These are phyloP conservation scores for Periparus ater DNA, from an alignment of 2,797 vertebrate species.

Conservation along the genomic window DNA sequence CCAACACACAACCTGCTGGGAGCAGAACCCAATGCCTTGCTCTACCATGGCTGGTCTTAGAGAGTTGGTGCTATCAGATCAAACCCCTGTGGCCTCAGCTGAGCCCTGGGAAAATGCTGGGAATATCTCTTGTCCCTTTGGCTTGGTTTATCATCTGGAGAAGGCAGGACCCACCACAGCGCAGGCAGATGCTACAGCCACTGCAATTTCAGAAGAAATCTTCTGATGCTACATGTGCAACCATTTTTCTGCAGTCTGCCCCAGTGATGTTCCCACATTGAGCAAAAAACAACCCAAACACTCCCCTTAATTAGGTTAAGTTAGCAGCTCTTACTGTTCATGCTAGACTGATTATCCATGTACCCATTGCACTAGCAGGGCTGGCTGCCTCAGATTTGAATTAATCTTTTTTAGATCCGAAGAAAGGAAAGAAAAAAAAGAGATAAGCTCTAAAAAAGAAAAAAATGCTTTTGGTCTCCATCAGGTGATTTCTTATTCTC, in stretches of 20 bases:
- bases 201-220: background rate
- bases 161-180: background rate
- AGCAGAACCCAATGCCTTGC: background rate
- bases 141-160: background rate
- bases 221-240: constrained; percentile 1
- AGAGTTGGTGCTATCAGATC: background rate
- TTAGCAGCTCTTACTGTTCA: background rate
- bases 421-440: background rate
- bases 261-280: background rate
- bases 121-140: background rate
- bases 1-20: background rate
- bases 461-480: background rate
- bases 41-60: background rate
- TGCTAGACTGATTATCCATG: background rate
- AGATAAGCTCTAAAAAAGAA: background rate
- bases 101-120: background rate
- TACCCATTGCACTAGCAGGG: background rate
- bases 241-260: background rate
- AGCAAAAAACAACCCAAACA: background rate
- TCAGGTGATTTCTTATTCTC: background rate
- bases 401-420: background rate
- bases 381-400: background rate
- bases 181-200: background rate
- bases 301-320: background rate
- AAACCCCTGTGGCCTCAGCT: background rate